Conservation (phyloP, 2,113 vertebrate genomes). For the Myiopsitta monachus region DNA sequence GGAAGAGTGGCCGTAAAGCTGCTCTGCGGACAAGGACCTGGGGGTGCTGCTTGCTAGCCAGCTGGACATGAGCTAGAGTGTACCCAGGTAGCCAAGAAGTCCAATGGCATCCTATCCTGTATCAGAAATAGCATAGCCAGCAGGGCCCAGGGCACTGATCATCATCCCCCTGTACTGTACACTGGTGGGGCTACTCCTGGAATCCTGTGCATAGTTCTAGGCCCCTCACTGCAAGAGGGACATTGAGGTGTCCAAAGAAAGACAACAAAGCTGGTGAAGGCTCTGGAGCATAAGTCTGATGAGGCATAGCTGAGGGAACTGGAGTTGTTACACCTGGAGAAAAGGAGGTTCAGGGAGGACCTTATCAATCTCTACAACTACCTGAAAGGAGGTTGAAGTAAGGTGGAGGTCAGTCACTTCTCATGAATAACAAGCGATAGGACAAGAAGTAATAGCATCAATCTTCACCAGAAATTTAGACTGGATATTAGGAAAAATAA, state of each 20-base stretch:
- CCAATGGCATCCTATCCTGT: neutral
- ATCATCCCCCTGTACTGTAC: fast-evolving
- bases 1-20: neutral
- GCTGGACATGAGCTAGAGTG: neutral
- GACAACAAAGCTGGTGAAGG: neutral
- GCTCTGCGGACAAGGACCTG: neutral
- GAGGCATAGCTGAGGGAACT: neutral
- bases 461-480: neutral
- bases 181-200: neutral
- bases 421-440: neutral
- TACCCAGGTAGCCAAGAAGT: neutral
- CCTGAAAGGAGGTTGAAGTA: fast-evolving
- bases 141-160: neutral
- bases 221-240: neutral
- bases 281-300: neutral
- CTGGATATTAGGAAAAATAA: neutral
- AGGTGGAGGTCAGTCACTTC: neutral
- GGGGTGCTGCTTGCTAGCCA: neutral
- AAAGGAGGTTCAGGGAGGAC: neutral
- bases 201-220: neutral
- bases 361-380: neutral
- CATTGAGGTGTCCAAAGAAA: neutral
- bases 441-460: neutral
- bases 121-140: neutral
- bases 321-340: neutral